These are phyloP conservation scores for Eurytoma adleriae DNA, from an alignment of 2,888 invertebrate genomes.

Conservation along the genomic window DNA sequence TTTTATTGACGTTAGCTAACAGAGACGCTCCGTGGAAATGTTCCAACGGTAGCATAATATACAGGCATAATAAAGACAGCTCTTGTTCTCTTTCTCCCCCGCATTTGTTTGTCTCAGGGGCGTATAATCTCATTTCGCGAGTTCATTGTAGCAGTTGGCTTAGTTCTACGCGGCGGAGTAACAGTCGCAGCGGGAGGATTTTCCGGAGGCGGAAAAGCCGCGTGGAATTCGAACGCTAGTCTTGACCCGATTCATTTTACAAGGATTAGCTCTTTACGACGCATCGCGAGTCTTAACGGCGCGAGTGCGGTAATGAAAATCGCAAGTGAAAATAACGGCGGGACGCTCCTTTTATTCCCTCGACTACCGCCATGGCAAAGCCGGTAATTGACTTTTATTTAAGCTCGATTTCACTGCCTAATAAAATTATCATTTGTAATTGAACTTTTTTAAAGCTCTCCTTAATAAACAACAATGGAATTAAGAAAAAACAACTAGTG, in stretches of 20 bases:
- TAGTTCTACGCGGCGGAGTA: neutral
- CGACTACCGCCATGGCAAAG: too few species aligned
- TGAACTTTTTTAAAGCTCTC: too few species aligned
- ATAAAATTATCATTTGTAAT: too few species aligned
- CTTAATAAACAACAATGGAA: too few species aligned
- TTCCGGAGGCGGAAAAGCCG: neutral
- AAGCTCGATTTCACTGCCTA: too few species aligned
- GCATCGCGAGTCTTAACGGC: constrained; percentile 49
- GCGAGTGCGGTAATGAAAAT: constrained; percentile 41
- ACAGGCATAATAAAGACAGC: neutral
- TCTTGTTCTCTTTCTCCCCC: neutral
- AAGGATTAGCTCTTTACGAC: constrained; percentile 36
- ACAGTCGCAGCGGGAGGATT: neutral
- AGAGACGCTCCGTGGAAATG: neutral
- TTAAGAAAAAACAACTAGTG: too few species aligned
- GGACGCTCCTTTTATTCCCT: too few species aligned
- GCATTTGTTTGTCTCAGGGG: constrained; percentile 12
- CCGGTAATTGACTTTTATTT: too few species aligned
- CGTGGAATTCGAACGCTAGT: constrained; percentile 18
- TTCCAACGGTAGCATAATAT: neutral
- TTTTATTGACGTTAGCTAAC: too few species aligned
- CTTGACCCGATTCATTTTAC: constrained; percentile 40
- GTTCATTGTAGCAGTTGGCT: neutral
- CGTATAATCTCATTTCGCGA: constrained; percentile 16
- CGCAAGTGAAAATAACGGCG: constrained; percentile 21